A percentile compares a stretch with the other conserved stretches of the same genome.
Conservation (phyloP, 2,888 invertebrate genomes). For the Eutolmus rufibarbis region DNA sequence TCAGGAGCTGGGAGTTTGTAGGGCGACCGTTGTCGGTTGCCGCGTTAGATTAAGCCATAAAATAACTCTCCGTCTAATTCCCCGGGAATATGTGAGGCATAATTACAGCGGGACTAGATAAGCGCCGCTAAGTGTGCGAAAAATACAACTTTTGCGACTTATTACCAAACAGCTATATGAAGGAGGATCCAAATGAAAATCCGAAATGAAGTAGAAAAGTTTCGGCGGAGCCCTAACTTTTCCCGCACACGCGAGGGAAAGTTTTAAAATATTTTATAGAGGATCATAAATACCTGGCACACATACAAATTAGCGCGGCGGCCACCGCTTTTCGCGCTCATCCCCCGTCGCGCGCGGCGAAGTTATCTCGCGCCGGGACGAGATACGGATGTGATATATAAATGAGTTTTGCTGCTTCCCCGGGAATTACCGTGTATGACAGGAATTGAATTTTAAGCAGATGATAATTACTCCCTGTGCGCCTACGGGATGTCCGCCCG, state of each 20-base stretch:
- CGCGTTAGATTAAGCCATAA: constrained; percentile 38
- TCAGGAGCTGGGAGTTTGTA: not conserved
- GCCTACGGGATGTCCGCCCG: not conserved
- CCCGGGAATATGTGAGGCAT: constrained; percentile 36
- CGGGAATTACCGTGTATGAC: constrained; percentile 28
- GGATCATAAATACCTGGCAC: constrained; percentile 38
- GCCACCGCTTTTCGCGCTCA: not conserved
- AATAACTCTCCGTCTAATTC: constrained; percentile 35
- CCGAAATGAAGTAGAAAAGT: constrained; percentile 38
- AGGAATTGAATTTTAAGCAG: constrained; percentile 39
- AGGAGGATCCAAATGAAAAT: constrained; percentile 26
- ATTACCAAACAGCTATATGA: constrained; percentile 39
- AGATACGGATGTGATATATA: constrained; percentile 23
- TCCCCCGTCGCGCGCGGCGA: not conserved
- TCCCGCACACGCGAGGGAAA: constrained; percentile 15
- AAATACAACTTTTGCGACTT: constrained; percentile 41
- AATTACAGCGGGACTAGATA: constrained; percentile 34
- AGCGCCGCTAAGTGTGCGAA: constrained; percentile 36
- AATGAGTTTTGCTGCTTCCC: constrained; percentile 6
- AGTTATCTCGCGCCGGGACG: not conserved
- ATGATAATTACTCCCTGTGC: constrained; percentile 20
- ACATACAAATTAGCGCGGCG: constrained; percentile 37
- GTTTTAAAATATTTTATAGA: constrained; percentile 43
- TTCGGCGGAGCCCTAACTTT: not conserved
- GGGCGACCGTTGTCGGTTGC: not conserved